Conservation (phyloP, 2,888 invertebrate genomes). For the Mylabris sibirica region DNA sequence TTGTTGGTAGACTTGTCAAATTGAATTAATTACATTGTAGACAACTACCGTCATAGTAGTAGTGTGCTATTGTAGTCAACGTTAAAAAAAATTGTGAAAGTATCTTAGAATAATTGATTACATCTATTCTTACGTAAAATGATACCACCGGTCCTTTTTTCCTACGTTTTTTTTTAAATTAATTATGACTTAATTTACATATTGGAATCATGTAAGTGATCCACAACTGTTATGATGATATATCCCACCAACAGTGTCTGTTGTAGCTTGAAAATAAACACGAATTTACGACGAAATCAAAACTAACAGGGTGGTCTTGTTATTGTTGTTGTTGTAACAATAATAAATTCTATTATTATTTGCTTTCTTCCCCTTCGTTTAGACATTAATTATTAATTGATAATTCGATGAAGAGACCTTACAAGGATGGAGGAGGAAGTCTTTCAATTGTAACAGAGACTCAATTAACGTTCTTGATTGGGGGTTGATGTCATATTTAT, state of each 20-base stretch:
- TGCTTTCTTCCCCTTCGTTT: not conserved
- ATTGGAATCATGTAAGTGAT: constrained; percentile 23
- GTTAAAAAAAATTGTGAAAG: not conserved
- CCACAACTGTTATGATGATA: constrained; percentile 8
- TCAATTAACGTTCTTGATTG: not conserved
- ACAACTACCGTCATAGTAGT: not conserved
- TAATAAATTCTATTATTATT: not conserved
- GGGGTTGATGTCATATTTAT: not conserved
- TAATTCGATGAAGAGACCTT: not conserved
- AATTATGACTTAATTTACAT: constrained; percentile 35
- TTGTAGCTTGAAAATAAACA: not conserved
- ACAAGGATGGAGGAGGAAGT: not conserved
- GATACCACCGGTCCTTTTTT: constrained; percentile 26
- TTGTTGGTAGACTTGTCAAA: constrained; percentile 4
- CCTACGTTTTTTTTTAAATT: constrained; percentile 17
- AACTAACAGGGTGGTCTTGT: not conserved
- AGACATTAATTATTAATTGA: not conserved
- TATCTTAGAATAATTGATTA: constrained; percentile 1
- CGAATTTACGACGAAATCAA: not conserved
- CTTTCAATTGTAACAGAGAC: not conserved
- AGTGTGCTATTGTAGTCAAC: not conserved
- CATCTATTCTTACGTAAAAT: constrained; percentile 28
- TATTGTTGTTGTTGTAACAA: not conserved
- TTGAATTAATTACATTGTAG: constrained; percentile 2
- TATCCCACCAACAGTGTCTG: not conserved